A percentile compares a stretch with the other conserved stretches of the same genome.
phyloP scores from a whole-genome alignment of 2,113 vertebrate genomes.

The Todiramphus chloris region DNA sequence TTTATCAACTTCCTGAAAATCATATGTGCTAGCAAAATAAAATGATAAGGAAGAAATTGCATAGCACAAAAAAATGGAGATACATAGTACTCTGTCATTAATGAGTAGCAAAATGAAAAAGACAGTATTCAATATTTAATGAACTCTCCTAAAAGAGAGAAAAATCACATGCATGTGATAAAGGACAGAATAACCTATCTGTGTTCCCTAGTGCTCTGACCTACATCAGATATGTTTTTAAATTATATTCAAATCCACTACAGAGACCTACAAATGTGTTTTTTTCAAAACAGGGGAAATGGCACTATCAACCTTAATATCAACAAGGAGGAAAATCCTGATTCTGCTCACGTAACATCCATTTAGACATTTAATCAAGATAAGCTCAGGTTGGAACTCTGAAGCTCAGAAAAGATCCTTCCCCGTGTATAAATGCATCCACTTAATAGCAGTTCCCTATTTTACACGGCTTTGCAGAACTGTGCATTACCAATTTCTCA shows the following conservation, averaged over 20 bases:
- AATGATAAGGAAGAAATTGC: neutral
- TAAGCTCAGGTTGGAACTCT: neutral
- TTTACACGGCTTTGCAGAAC: neutral
- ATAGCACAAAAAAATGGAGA: neutral
- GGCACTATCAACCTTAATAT: neutral
- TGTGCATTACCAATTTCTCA: neutral
- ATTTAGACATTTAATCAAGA: constrained; percentile 10
- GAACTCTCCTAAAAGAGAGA: neutral
- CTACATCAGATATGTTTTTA: neutral
- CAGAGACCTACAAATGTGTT: neutral
- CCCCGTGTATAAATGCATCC: neutral
- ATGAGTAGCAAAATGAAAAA: neutral
- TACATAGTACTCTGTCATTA: neutral
- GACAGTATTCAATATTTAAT: neutral
- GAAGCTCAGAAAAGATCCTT: neutral
- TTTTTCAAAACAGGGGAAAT: neutral
- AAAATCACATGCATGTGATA: neutral
- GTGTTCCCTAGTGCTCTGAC: neutral
- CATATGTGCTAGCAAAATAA: neutral
- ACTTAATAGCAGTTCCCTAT: neutral
- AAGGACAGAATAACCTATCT: neutral
- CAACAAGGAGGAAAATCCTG: neutral
- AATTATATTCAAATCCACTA: neutral
- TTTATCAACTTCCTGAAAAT: neutral
- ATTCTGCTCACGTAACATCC: neutral